Evolutionary conservation across 2,113 vertebrate species (phyloP), one percentile per base, ranked within the genome.

Genomic region (Centropristis striata): DNA sequence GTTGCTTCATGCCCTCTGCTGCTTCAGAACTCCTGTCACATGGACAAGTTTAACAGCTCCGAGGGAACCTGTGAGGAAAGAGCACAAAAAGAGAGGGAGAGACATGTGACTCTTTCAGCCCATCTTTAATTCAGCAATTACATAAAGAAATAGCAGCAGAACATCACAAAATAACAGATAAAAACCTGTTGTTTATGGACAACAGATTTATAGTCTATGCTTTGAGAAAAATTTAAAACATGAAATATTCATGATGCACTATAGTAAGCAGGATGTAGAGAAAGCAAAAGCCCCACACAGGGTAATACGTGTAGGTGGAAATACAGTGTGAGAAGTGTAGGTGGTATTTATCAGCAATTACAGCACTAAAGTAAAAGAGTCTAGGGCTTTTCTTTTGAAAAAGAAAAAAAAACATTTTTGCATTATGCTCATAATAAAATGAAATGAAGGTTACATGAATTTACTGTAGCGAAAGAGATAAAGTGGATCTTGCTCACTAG

Each of bases 1-100:
- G 14, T 83, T 87, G 83, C 91, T 93, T 94, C 93, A 90, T 80
- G 87, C 92, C 71, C 78, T 90, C 83, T 87, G 83, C 75, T 80
- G 83, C 82, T 66, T 85, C 61, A 78, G 80, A 93, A 92, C 87
- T 93, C 89, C 91, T 89, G 91, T 94, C 92, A 91, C 92, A 93
- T 95, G 94, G 93, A 95, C 77, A 72, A 68, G 47, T 87, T 80
- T 68, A 91, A 76, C 84, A 86, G 86, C 88, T 87, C 86, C 83
- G 79, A 23, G 77, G 78, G 86, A 92, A 93, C 91, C 94, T 94
- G 72, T 8, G 54, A 44, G 66, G 41, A 68, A 81, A 80, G 64
- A 50, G 50, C 0, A 81, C 23, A 74, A 69, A 70, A 74, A 71
- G 9, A 57, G 7, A 78, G 20, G 51, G 9, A 78, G 16, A 76